Percentiles rank a stretch among this genome's conserved stretches.
Evolutionary conservation across 2,113 vertebrate species (phyloP).

Genomic region (Aldabrachelys gigantea): DNA sequence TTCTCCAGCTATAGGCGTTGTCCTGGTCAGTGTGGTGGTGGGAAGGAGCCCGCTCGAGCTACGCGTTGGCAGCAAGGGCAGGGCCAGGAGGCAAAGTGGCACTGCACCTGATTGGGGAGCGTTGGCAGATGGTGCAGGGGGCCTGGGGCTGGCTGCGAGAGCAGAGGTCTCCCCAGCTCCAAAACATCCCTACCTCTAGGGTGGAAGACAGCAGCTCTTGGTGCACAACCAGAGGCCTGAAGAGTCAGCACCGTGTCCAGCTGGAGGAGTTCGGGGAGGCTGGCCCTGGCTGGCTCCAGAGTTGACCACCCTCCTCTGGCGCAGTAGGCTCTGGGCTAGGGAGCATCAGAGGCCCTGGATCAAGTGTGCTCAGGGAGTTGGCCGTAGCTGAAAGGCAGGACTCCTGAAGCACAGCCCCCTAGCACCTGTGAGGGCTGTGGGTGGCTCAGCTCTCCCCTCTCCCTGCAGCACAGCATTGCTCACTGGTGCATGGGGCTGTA

Average conservation of each 20-base stretch:
- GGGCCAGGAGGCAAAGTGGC: background rate
- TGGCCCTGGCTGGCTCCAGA: too few species aligned
- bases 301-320: background rate
- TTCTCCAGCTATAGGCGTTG: accelerated
- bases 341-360: background rate
- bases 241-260: too few species aligned
- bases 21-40: background rate
- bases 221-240: background rate
- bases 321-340: accelerated
- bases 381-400: background rate
- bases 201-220: too few species aligned
- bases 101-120: background rate
- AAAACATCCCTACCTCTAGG: background rate
- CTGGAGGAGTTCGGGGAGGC: background rate
- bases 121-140: background rate
- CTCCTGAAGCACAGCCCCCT: background rate
- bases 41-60: slow-evolving; percentile 12
- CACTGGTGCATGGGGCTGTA: too few species aligned
- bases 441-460: too few species aligned
- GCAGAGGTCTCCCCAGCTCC: too few species aligned
- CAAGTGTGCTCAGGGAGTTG: background rate
- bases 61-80: too few species aligned
- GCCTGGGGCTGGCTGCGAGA: too few species aligned
- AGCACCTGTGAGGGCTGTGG: background rate
- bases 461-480: too few species aligned